Evolutionary conservation across 1,140 invertebrate species (phyloP).

Genomic region (Tetranychus cinnabarinus): DNA sequence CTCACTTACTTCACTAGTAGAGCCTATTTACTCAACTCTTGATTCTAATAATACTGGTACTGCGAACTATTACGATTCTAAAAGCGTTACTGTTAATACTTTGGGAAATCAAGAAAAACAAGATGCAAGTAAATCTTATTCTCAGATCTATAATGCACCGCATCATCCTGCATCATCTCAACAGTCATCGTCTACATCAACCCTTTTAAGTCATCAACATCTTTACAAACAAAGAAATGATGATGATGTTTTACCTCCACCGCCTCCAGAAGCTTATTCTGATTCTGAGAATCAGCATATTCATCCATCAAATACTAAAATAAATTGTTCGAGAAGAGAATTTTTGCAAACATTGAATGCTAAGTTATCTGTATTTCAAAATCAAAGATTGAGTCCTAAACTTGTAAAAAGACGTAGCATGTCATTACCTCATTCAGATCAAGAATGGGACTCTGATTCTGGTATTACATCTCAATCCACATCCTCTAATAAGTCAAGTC

Average conservation of each 20-base stretch:
- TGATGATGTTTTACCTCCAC: conserved; percentile 3
- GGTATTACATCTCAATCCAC: not conserved
- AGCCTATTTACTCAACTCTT: not conserved
- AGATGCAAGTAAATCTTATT: not conserved
- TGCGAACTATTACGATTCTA: not conserved
- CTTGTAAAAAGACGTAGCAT: conserved; percentile 3
- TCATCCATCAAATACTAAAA: not conserved
- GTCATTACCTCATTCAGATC: not conserved
- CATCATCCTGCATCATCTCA: not conserved
- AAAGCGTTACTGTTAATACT: not conserved
- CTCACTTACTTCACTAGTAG: not conserved
- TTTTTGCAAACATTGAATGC: conserved; percentile 9
- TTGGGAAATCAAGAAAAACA: not conserved
- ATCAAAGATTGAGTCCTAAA: not conserved
- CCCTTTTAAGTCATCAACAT: not conserved
- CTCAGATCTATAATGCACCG: too few species aligned
- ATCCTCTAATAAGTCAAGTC: not conserved
- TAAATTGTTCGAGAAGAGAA: not conserved
- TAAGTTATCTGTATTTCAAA: conserved; percentile 2
- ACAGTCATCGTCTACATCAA: not conserved
- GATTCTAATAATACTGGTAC: not conserved
- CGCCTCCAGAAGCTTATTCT: conserved; percentile 5
- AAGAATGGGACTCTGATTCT: conserved; percentile 4
- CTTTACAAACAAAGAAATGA: not conserved
- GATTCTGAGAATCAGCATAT: not conserved